Evolutionary conservation across 2,113 vertebrate species (phyloP).

Genomic region (Sminthopsis crassicaudata): DNA sequence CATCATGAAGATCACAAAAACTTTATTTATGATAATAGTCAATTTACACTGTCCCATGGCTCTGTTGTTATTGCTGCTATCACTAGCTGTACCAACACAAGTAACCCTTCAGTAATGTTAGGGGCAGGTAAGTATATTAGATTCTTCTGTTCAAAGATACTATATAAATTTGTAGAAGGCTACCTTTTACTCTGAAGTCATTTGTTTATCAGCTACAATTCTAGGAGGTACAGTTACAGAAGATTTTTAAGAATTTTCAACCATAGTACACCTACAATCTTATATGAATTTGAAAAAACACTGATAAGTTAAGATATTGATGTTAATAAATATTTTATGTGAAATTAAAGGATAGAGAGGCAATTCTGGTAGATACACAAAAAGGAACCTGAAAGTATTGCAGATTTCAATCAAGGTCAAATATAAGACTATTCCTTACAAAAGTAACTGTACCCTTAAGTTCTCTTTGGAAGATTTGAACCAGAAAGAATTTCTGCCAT

Average conservation of each 20-base stretch:
- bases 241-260: background rate
- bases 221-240: background rate
- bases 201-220: background rate
- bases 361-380: background rate
- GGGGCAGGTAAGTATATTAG: constrained; percentile 90
- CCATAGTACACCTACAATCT: background rate
- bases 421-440: background rate
- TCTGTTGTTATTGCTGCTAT: constrained; percentile 98
- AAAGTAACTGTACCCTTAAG: background rate
- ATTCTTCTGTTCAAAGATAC: background rate
- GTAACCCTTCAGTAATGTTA: constrained; percentile 98
- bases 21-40: constrained; percentile 87
- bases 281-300: background rate
- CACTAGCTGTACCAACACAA: constrained; percentile 99
- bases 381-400: background rate
- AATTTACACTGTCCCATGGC: constrained; percentile 91
- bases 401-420: background rate
- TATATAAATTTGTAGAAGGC: background rate
- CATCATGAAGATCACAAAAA: constrained; percentile 81
- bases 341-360: background rate
- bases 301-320: background rate
- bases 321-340: background rate
- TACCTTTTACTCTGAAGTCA: background rate
- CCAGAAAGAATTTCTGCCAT: background rate
- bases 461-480: background rate